A percentile compares a stretch with the other conserved stretches of the same genome.
Evolutionary conservation across 2,888 invertebrate species (phyloP).

Genomic region (Helicoverpa assulta): DNA sequence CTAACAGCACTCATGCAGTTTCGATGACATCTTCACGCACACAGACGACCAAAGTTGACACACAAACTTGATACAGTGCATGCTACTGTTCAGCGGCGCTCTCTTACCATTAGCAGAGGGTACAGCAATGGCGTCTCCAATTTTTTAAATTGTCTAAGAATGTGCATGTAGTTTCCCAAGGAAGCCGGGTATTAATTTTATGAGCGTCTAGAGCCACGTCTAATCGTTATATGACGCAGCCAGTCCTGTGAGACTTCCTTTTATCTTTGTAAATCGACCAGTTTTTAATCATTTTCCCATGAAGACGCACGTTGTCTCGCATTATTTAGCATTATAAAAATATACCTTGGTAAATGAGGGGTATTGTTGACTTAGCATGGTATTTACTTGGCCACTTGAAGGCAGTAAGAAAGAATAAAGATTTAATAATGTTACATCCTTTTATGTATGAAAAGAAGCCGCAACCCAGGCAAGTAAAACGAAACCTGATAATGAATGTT

Average conservation of each 20-base stretch:
- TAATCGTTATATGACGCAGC: slow-evolving; percentile 57
- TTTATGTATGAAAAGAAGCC: no score
- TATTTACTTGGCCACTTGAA: not conserved
- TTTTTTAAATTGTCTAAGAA: no score
- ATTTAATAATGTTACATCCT: not conserved
- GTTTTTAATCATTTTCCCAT: slow-evolving; percentile 59
- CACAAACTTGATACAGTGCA: no score
- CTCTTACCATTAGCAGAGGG: no score
- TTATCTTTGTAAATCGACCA: slow-evolving; percentile 34
- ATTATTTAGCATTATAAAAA: slow-evolving; percentile 38
- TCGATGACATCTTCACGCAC: no score
- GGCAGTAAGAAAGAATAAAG: not conserved
- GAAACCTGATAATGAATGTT: no score
- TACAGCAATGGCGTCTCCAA: no score
- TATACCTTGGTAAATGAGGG: slow-evolving; percentile 9
- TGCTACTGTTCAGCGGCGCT: no score
- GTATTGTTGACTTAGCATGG: not conserved
- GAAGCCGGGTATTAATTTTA: slow-evolving; percentile 58
- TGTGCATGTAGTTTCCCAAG: slow-evolving; percentile 49
- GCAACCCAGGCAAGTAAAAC: no score
- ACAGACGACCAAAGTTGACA: no score
- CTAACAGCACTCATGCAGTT: no score
- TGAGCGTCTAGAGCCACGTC: slow-evolving; percentile 30
- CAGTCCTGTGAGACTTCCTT: slow-evolving; percentile 58
- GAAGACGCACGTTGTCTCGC: slow-evolving; percentile 26